Conservation (phyloP, 2,797 vertebrate genomes). For the Spheniscus humboldti region DNA sequence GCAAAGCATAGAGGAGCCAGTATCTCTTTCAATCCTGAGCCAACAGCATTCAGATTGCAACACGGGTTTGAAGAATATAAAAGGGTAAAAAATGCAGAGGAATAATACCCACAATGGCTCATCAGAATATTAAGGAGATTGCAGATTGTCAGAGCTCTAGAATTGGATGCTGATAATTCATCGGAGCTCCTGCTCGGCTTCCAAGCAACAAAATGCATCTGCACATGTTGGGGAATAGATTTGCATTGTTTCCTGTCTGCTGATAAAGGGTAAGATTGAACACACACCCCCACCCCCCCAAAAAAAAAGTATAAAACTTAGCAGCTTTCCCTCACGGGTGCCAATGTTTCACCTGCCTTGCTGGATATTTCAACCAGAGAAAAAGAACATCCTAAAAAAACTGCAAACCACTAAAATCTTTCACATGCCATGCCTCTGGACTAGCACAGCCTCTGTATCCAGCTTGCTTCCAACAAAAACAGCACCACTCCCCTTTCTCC, state of each 20-base stretch:
- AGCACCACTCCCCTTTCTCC: background rate
- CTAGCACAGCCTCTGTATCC: background rate
- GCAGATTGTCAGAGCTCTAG: conserved; percentile 10
- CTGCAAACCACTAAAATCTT: background rate
- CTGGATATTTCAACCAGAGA: background rate
- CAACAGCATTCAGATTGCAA: background rate
- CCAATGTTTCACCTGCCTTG: background rate
- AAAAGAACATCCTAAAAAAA: background rate
- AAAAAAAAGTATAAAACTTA: background rate
- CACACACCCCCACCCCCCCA: too few relatives aligned
- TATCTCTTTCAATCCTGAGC: background rate
- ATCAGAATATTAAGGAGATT: conserved; percentile 37
- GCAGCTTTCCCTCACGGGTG: background rate
- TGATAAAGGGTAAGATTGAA: background rate
- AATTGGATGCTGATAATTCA: conserved; percentile 13
- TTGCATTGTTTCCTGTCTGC: background rate
- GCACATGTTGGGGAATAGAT: background rate
- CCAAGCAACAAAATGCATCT: background rate
- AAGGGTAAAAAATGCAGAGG: background rate
- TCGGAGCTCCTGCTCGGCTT: conserved; percentile 9
- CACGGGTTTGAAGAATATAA: background rate
- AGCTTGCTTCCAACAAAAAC: background rate
- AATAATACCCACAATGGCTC: background rate
- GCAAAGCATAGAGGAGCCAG: background rate
- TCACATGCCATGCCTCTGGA: background rate